Evolutionary conservation across 2,888 invertebrate genomes (phyloP), one percentile per base, ranked within the genome.

Genomic region (Acanthosepion pharaonis): DNA sequence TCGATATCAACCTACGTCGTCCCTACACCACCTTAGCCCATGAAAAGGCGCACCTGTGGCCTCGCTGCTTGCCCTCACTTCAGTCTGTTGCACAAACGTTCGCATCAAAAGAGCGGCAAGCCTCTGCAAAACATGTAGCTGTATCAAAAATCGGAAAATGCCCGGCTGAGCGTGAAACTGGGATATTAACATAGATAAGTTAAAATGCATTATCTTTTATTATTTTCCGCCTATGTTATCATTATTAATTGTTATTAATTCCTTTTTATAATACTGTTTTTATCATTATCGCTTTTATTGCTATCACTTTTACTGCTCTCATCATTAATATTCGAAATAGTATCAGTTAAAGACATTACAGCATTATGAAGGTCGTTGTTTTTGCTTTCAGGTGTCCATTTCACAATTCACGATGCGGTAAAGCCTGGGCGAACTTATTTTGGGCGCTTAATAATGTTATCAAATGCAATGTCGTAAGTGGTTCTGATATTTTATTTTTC

Each of bases 41-140:
- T 78, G 78, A 28, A 78, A 78, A 78, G n/a, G n/a, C 78, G 78
- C 78, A 78, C 78, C 78, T 78, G 78, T 78, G 78, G 78, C 78
- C 78, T 8, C 28, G 28, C 78, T n/a, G 78, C n/a, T 78, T 78
- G 78, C 78, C n/a, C 78, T 18, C n/a, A n/a, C 28, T 28, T n/a
- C n/a, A n/a, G 78, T n/a, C 28, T 78, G 78, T 78, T 78, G 78
- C 78, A 8, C 78, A 78, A 78, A 78, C 78, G 78, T 78, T 78
- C 28, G 11, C n/a, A n/a, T 78, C 78, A 78, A 78, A 78, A 28
- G 78, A 78, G n/a, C 28, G n/a, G 78, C 8, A 78, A 78, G 28
- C n/a, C 9, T 78, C 11, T 78, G n/a, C 78, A 8, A n/a, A 78
- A 78, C 78, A 78, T n/a, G n/a, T 78, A 28, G 78, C 28, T 28